These are phyloP conservation scores for Capreolus pygargus DNA, from an alignment of 2,113 vertebrate genomes.

Conservation along the genomic window DNA sequence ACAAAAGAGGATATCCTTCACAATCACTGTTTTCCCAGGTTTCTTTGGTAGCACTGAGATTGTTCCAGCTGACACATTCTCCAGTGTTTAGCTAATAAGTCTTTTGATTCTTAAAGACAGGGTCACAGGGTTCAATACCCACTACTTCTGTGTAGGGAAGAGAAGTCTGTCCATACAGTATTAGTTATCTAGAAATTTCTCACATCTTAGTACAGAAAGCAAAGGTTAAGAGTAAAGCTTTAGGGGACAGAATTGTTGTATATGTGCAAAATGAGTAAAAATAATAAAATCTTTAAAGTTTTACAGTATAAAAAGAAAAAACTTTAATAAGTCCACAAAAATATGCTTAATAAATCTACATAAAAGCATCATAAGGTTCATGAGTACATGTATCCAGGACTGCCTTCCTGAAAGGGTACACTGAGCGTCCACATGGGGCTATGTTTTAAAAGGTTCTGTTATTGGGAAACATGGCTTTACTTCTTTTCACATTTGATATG, in stretches of 20 bases:
- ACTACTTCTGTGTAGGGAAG: background rate
- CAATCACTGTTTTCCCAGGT: background rate
- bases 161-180: background rate
- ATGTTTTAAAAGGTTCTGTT: background rate
- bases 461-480: background rate
- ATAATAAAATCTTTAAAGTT: background rate
- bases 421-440: background rate
- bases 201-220: background rate
- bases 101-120: constrained; percentile 1
- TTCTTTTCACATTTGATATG: background rate
- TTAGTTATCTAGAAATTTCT: background rate
- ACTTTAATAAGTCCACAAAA: background rate
- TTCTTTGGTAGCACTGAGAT: background rate
- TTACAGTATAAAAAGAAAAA: background rate
- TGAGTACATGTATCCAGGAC: background rate
- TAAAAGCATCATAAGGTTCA: background rate
- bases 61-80: background rate
- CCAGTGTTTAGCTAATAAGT: background rate
- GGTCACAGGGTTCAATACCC: background rate
- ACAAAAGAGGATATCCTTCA: background rate
- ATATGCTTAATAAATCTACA: background rate
- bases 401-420: background rate
- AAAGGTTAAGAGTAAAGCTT: background rate
- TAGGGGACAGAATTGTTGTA: background rate
- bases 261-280: constrained; percentile 19